Percentiles rank a stretch among this genome's conserved stretches.
Conservation (phyloP, 2,113 vertebrate genomes). For the Pionites leucogaster region DNA sequence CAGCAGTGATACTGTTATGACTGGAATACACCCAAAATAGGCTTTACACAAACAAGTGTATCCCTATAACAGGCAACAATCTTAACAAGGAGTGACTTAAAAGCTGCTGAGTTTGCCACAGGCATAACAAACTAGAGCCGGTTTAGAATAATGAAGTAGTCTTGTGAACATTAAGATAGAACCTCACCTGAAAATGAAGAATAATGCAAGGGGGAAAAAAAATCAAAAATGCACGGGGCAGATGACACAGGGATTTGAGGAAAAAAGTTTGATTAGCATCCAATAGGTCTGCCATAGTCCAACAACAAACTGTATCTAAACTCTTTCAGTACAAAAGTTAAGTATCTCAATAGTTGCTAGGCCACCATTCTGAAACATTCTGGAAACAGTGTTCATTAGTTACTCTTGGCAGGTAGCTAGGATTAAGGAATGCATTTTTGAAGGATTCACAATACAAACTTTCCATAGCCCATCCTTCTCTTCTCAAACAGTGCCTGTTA, state of each 20-base stretch:
- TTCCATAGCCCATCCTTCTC: not conserved
- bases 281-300: not conserved
- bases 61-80: not conserved
- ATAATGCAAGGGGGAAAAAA: not conserved
- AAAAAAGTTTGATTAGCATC: not conserved
- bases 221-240: not conserved
- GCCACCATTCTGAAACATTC: not conserved
- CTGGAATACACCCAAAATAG: not conserved
- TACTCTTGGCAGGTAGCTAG: slow-evolving; percentile 8
- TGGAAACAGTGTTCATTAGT: not conserved
- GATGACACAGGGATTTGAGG: not conserved
- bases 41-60: not conserved
- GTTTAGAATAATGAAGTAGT: not conserved
- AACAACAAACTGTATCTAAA: not conserved
- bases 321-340: not conserved
- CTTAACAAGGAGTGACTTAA: not conserved
- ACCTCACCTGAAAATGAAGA: not conserved
- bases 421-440: slow-evolving; percentile 7
- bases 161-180: not conserved
- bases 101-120: not conserved
- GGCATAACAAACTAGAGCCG: not conserved
- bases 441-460: not conserved
- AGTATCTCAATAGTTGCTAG: not conserved
- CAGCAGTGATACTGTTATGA: not conserved
- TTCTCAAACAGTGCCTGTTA: not conserved